Conservation (phyloP, 2,797 vertebrate species). For the Paramormyrops hopkinsi region DNA sequence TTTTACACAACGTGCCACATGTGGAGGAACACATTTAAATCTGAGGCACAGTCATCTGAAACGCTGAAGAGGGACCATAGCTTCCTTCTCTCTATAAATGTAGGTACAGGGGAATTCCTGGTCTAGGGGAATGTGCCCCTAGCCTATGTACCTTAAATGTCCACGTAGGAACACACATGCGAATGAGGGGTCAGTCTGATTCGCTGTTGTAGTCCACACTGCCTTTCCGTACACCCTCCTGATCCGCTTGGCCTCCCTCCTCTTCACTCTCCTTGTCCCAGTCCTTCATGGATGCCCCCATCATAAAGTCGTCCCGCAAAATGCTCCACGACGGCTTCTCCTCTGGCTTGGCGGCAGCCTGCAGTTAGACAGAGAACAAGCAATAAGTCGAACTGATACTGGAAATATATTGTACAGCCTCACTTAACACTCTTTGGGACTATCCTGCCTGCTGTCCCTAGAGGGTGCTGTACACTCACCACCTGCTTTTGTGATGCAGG, state of each 20-base stretch:
- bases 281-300: conserved; percentile 93
- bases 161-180: background rate
- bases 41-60: background rate
- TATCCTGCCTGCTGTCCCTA: background rate
- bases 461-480: conserved; percentile 41
- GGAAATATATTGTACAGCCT: conserved; percentile 18
- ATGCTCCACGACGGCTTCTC: conserved; percentile 77
- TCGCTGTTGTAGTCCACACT: conserved; percentile 50
- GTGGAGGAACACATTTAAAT: background rate
- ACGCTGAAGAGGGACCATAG: background rate
- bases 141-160: conserved; percentile 17
- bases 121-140: background rate
- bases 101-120: background rate
- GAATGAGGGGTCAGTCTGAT: conserved; percentile 45
- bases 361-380: conserved; percentile 8
- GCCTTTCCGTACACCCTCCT: background rate
- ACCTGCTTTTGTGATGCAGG: conserved; percentile 34
- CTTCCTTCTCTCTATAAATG: background rate
- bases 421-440: background rate
- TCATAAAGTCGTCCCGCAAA: conserved; percentile 89
- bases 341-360: conserved; percentile 54
- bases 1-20: background rate
- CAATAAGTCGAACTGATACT: conserved; percentile 16
- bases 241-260: conserved; percentile 35
- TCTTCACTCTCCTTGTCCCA: conserved; percentile 82